Base-by-base conservation (phyloP, 35 echinoderm and acorn worm species). In the Apostichopus parvimensis region DNA sequence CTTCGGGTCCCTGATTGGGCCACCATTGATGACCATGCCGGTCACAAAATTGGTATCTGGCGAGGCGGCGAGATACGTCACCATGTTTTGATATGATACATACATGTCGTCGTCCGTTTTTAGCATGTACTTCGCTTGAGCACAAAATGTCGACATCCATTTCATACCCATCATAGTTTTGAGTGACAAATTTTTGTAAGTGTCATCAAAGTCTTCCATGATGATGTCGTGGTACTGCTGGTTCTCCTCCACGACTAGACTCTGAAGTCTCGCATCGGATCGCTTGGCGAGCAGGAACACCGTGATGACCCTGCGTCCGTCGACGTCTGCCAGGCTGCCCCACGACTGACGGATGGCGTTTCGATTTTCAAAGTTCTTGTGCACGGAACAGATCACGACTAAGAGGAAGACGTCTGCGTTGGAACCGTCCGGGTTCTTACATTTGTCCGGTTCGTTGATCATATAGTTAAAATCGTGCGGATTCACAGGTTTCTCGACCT, bases 91-190 rank as follows among this genome's bases (percentile, higher is more conserved):
- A 91, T 95, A 98, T 4, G 62, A 83, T 34, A 98, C 92, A 87
- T 92, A 98, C 96, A 98, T 95, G 72, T 98, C 96, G 79, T 98
- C 96, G 55, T 98, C 94, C 5, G 96, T 98, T 57, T 98, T 98
- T 92, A 98, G 94, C 64, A 95, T 88, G 60, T 81, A 99, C 18
- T 93, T 91, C 24, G 97, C 93, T n/a, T 96, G 92, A 11, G 93
- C 79, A 85, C 97, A 99, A 68, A 88, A 94, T 54, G 85, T 93
- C 14, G 88, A 56, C 21, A 88, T 95, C 95, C 95, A 99, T 73
- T 99, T 99, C 80, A 99, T 91, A 0, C 93, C 97, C 97, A 99
- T 99, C 4, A 99, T 96, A 4, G 97, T 94, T 58, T 99, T 99
- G 1, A 95, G 59, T 6, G 95, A 96, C 56, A 99, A 79, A 64